A percentile compares a stretch with the other conserved stretches of the same genome.
Conservation (phyloP, 1,140 invertebrate genomes). For the Bombus cullumanus region DNA sequence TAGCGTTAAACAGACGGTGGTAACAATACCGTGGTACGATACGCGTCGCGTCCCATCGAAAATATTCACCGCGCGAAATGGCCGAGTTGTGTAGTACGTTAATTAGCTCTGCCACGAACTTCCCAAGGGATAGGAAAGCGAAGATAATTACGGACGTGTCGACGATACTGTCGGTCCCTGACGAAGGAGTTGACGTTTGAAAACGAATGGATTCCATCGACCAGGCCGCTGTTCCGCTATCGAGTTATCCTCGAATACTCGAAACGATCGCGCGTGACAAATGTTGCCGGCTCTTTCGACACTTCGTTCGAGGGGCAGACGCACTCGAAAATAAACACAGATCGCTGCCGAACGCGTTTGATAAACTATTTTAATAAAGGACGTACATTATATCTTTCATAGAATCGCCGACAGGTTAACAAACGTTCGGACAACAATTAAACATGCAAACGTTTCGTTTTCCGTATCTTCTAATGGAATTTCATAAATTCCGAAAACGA, state of each 20-base stretch:
- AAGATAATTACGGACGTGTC: conserved; percentile 68
- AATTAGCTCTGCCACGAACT: conserved; percentile 61
- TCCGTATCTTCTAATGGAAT: too few relatives aligned
- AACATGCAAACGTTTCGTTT: neutral
- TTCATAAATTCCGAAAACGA: neutral
- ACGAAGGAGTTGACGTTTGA: conserved; percentile 65
- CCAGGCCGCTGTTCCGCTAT: conserved; percentile 5
- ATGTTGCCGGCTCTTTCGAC: conserved; percentile 46
- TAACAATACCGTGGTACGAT: conserved; percentile 21
- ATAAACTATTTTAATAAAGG: conserved; percentile 27
- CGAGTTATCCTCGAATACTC: conserved; percentile 38
- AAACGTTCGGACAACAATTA: neutral
- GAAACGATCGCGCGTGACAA: conserved; percentile 48
- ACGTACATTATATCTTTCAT: neutral
- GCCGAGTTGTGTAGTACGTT: conserved; percentile 62
- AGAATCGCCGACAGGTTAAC: neutral
- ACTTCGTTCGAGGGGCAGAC: neutral
- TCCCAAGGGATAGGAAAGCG: conserved; percentile 61
- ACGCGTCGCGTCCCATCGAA: conserved; percentile 43
- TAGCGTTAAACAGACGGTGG: conserved; percentile 16
- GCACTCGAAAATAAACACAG: conserved; percentile 2
- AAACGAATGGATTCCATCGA: conserved; percentile 68
- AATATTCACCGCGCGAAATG: conserved; percentile 66
- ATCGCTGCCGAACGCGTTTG: neutral
- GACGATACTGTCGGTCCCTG: conserved; percentile 64